These are phyloP conservation scores for Chydorus sphaericus DNA, from an alignment of 2,888 invertebrate genomes.

Conservation along the genomic window DNA sequence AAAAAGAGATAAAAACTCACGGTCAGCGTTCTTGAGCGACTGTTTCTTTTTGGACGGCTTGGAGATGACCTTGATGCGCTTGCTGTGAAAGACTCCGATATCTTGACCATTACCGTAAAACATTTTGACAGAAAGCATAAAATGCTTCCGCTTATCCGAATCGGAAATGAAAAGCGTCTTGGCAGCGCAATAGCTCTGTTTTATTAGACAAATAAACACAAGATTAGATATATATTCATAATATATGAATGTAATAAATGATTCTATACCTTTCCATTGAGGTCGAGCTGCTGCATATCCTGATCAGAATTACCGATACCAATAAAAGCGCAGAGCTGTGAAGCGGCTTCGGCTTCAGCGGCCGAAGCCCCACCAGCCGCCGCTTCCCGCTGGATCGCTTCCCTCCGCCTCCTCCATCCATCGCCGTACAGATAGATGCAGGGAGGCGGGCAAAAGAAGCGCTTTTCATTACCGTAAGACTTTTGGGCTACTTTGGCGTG, in stretches of 20 bases:
- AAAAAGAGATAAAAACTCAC: constrained; percentile 30
- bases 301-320: constrained; percentile 97
- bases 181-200: constrained; percentile 88
- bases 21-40: constrained; percentile 93
- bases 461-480: constrained; percentile 97
- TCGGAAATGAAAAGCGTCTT: constrained; percentile 98
- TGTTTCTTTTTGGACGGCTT: constrained; percentile 99
- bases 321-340: constrained; percentile 95
- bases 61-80: constrained; percentile 98
- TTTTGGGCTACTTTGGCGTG: constrained; percentile 99
- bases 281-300: constrained; percentile 95
- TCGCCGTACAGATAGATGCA: constrained; percentile 98
- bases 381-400: constrained; percentile 72
- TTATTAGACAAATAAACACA: not conserved
- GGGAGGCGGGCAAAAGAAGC: constrained; percentile 98
- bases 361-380: constrained; percentile 17
- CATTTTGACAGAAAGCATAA: constrained; percentile 98
- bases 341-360: constrained; percentile 75
- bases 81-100: constrained; percentile 96
- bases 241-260: not conserved
- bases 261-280: constrained; percentile 69
- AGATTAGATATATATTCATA: not conserved
- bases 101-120: constrained; percentile 97
- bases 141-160: constrained; percentile 97
- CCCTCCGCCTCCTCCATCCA: constrained; percentile 90